Conservation (phyloP, 1,140 invertebrate species). For the Heterodera carotae region DNA sequence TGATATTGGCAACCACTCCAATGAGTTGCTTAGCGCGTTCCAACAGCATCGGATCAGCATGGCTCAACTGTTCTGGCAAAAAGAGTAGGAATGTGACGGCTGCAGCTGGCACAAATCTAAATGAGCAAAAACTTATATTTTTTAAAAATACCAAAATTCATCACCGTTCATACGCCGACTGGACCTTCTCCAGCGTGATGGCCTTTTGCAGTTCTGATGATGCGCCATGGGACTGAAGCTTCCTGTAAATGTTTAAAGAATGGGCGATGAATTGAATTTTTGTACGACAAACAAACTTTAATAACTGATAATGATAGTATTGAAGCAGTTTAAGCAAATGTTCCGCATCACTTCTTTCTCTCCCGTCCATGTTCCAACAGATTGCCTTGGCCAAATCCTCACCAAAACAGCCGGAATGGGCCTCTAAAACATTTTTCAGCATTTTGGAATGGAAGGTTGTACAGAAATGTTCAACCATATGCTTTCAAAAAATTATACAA, state of each 20-base stretch:
- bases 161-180: slow-evolving; percentile 28
- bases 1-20: slow-evolving; percentile 31
- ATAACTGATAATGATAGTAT: slow-evolving; percentile 49
- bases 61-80: slow-evolving; percentile 45
- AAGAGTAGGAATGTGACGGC: slow-evolving; percentile 48
- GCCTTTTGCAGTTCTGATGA: slow-evolving; percentile 17
- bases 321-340: slow-evolving; percentile 49
- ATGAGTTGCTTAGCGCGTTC: slow-evolving; percentile 45
- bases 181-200: slow-evolving; percentile 34
- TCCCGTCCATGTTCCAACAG: slow-evolving; percentile 58
- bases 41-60: slow-evolving; percentile 30
- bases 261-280: too few relatives aligned
- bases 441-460: neutral
- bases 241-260: neutral
- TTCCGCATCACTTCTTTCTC: slow-evolving; percentile 38
- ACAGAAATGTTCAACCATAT: too few relatives aligned
- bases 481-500: too few relatives aligned
- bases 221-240: slow-evolving; percentile 22
- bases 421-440: slow-evolving; percentile 40
- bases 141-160: neutral
- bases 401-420: slow-evolving; percentile 59
- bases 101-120: slow-evolving; percentile 40
- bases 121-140: neutral
- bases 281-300: slow-evolving; percentile 46
- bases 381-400: slow-evolving; percentile 62